These are phyloP conservation scores for Drosophila nigricruria DNA, from an alignment of 2,888 invertebrate species.

Conservation along the genomic window DNA sequence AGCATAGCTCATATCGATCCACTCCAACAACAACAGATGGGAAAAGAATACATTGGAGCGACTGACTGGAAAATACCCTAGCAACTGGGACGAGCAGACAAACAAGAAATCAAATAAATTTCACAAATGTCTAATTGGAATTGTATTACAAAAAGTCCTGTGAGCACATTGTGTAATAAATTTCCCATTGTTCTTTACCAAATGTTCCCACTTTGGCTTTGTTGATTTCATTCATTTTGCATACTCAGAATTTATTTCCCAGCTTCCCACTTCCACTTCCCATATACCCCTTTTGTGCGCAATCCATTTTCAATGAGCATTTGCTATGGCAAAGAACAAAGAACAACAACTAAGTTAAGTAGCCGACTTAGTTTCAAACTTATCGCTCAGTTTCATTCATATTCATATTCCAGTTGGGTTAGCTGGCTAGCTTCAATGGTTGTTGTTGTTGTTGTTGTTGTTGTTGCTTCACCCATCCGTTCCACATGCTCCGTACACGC, in stretches of 20 bases:
- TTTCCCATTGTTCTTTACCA: background rate
- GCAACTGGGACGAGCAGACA: background rate
- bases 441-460: conserved; percentile 51
- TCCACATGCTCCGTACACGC: conserved; percentile 47
- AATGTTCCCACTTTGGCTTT: background rate
- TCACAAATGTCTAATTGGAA: background rate
- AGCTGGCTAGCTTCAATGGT: conserved; percentile 27
- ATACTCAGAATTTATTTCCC: background rate
- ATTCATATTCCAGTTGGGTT: conserved; percentile 60
- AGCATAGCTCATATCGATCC: conserved; percentile 45
- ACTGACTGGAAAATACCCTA: conserved; percentile 1
- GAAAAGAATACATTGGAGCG: background rate
- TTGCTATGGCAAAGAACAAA: conserved; percentile 22
- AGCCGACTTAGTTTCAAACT: conserved; percentile 53
- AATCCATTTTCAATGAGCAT: background rate
- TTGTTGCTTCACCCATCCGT: conserved; percentile 68
- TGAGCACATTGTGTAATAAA: background rate
- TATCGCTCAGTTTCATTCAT: conserved; percentile 72
- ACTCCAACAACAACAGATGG: conserved; percentile 23
- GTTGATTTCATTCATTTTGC: background rate
- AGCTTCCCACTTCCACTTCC: background rate
- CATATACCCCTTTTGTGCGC: background rate
- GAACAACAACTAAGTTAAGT: conserved; percentile 28
- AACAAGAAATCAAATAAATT: background rate
- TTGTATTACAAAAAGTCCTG: background rate